phyloP scores from a whole-genome alignment of 2,113 vertebrate genomes.

The Bucco capensis region DNA sequence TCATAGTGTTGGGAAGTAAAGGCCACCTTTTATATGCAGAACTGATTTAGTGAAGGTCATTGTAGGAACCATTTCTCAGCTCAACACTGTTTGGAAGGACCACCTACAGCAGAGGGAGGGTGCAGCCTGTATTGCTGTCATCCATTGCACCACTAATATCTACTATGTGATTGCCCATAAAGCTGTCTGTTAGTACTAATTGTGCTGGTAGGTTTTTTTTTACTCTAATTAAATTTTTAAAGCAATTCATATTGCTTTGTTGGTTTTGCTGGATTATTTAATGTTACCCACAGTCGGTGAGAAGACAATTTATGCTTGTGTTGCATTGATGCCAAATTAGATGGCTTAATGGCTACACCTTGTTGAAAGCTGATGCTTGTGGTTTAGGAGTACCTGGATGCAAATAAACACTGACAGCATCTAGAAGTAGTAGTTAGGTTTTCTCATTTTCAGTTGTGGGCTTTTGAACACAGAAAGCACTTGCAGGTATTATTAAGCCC shows the following conservation, averaged over 20 bases:
- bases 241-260: background rate
- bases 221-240: background rate
- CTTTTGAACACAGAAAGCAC: background rate
- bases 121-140: fast-evolving
- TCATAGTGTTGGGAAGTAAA: background rate
- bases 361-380: background rate
- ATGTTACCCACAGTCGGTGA: background rate
- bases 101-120: background rate
- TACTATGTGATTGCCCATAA: background rate
- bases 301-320: background rate
- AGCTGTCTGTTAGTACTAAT: background rate
- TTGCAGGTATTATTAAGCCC: background rate
- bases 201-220: background rate
- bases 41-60: background rate
- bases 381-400: background rate
- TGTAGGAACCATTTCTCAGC: background rate
- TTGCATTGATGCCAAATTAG: background rate
- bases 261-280: background rate
- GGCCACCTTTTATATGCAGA: background rate
- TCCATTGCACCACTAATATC: background rate
- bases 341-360: background rate
- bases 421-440: background rate
- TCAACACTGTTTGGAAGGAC: background rate
- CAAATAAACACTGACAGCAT: background rate
- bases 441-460: background rate